Percentiles rank a stretch among this genome's conserved stretches.
Evolutionary conservation across 2,797 vertebrate species (phyloP).

Genomic region (Melanotaenia maccullochi): DNA sequence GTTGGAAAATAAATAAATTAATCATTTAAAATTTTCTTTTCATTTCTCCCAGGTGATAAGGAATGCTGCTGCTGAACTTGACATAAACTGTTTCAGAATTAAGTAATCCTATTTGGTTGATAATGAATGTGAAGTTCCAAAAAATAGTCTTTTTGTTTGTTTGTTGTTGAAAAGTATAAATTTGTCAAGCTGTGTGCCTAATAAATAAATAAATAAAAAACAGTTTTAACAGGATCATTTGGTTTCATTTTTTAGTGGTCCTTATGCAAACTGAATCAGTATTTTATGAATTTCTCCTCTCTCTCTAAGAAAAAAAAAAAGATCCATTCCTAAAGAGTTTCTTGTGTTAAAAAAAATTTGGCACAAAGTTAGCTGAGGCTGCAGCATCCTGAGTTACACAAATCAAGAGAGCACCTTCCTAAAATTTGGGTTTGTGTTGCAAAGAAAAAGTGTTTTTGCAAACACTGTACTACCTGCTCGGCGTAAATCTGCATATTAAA

Average conservation of each 20-base stretch:
- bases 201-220: too few relatives aligned
- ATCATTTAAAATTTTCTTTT: neutral
- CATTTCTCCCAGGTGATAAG: neutral
- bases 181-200: too few relatives aligned
- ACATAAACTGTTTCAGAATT: neutral
- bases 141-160: neutral
- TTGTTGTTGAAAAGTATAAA: too few relatives aligned
- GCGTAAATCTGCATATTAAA: neutral
- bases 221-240: too few relatives aligned
- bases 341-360: neutral
- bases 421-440: neutral
- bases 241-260: neutral
- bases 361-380: neutral
- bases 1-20: too few relatives aligned
- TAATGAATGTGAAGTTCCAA: neutral
- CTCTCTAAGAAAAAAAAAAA: neutral
- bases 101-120: neutral
- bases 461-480: neutral
- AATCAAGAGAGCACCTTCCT: neutral
- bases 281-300: neutral
- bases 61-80: neutral
- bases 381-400: neutral
- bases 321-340: neutral
- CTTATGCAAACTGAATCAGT: neutral
- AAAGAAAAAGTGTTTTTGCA: neutral